Percentiles rank a stretch among this genome's conserved stretches.
Conservation (phyloP, 2,888 invertebrate species). For the Mechanitis mazaeus region DNA sequence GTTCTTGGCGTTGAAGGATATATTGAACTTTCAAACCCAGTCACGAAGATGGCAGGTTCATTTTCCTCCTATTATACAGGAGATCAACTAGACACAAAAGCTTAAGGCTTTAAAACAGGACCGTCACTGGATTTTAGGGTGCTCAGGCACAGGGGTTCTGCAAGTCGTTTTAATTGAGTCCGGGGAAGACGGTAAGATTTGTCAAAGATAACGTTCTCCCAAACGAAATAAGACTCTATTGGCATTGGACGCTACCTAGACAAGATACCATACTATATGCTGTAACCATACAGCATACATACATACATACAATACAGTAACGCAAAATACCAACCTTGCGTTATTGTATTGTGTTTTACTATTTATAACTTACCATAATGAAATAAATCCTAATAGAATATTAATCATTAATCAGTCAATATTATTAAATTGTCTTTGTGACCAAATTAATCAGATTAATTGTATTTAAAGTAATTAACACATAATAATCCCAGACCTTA, state of each 20-base stretch:
- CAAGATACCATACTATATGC: too few relatives aligned
- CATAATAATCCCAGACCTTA: neutral
- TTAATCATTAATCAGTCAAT: too few relatives aligned
- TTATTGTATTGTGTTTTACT: too few relatives aligned
- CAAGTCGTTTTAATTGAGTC: constrained; percentile 1
- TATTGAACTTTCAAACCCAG: constrained; percentile 3
- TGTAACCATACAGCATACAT: too few relatives aligned
- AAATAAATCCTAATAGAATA: too few relatives aligned
- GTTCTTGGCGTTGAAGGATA: constrained; percentile 1
- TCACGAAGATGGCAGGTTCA: constrained; percentile 2
- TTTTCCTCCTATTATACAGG: constrained; percentile 1
- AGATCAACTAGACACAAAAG: constrained; percentile 1
- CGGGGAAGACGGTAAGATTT: neutral
- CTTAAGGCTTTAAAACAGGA: constrained; percentile 2
- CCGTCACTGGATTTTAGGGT: constrained; percentile 2
- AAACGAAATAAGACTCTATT: too few relatives aligned
- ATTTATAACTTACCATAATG: too few relatives aligned
- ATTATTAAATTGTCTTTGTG: too few relatives aligned
- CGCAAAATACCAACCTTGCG: too few relatives aligned
- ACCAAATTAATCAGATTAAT: neutral
- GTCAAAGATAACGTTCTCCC: too few relatives aligned
- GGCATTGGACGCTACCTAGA: too few relatives aligned
- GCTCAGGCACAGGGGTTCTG: neutral
- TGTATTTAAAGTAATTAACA: neutral
- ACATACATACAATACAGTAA: too few relatives aligned